Base-by-base conservation (phyloP, 2,113 vertebrate genomes). In the Halcyon malimbica region DNA sequence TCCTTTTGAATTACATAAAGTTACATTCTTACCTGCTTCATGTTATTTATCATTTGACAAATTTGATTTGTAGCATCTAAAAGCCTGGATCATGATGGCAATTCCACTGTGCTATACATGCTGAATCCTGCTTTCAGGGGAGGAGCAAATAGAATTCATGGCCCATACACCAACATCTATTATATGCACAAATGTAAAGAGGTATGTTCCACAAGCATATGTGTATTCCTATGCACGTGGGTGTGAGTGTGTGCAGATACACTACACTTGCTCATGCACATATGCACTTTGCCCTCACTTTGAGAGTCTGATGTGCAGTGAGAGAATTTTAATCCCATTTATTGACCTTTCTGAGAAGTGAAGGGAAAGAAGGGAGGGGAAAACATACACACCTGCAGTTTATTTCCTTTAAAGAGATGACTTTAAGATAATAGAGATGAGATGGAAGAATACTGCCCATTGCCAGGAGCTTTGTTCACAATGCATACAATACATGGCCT, bases 291-390 rank as follows among this genome's bases (percentile, higher is more conserved):
- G n/a, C 35, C 88, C 87, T 95, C 0, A 0, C 80, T 94, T 81
- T 77, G 53, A n/a, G 88, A 94, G 28, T 54, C 74, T 94, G 71
- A 67, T 88, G 68, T 64, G 64, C 79, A 68, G 69, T 19, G 62
- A 96, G 94, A 92, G 84, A 97, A 96, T 97, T 97, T 97, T 97
- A 97, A 96, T 96, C 97, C 94, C 87, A 28, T 62, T 75, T 95
- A 90, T 93, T 91, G 88, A 97, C 92, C 93, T 97, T 95, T 95
- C 93, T 94, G 82, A 98, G 96, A 96, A 96, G 67, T 63, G 87
- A 95, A 95, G 69, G 89, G 79, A 94, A 94, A 83, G 75, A 92
- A 19, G n/a, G 78, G 59, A 89, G 54, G 5, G 59, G n/a, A 37
- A 91, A 90, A 18, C 28, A 80, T 74, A 93, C 94, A 93, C 97